A percentile compares a stretch with the other conserved stretches of the same genome.
Conservation (phyloP, 2,797 vertebrate genomes). For the Erpetoichthys calabaricus region DNA sequence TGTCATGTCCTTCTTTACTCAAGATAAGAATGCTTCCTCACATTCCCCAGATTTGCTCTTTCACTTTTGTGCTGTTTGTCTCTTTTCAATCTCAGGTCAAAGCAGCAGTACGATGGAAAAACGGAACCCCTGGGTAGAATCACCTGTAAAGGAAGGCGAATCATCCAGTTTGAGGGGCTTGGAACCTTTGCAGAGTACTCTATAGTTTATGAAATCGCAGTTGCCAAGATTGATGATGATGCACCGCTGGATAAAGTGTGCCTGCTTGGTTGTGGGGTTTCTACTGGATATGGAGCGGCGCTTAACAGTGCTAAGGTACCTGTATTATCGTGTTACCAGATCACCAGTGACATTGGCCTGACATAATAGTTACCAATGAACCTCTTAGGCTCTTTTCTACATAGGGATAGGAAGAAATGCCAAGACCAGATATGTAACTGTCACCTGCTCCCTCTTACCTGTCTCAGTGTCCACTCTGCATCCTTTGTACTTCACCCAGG, state of each 20-base stretch:
- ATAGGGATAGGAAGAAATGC: not conserved
- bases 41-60: too few relatives aligned
- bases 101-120: accelerated
- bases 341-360: too few relatives aligned
- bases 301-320: slow-evolving; percentile 5
- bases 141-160: not conserved
- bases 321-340: not conserved
- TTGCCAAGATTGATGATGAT: not conserved
- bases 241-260: slow-evolving; percentile 3
- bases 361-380: too few relatives aligned
- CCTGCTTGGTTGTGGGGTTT: slow-evolving; percentile 6
- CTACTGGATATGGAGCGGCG: slow-evolving; percentile 4
- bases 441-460: too few relatives aligned
- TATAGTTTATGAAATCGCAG: not conserved
- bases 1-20: too few relatives aligned
- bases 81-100: not conserved
- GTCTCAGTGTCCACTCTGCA: too few relatives aligned
- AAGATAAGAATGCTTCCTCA: too few relatives aligned
- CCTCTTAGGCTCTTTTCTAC: too few relatives aligned
- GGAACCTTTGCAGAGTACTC: slow-evolving; percentile 4
- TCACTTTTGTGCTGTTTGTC: slow-evolving; percentile 6
- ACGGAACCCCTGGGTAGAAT: not conserved
- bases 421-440: too few relatives aligned
- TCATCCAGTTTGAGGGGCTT: slow-evolving; percentile 1
- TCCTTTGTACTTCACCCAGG: too few relatives aligned